Evolutionary conservation across 2,113 vertebrate species (phyloP).

Genomic region (Hystrix brachyura): DNA sequence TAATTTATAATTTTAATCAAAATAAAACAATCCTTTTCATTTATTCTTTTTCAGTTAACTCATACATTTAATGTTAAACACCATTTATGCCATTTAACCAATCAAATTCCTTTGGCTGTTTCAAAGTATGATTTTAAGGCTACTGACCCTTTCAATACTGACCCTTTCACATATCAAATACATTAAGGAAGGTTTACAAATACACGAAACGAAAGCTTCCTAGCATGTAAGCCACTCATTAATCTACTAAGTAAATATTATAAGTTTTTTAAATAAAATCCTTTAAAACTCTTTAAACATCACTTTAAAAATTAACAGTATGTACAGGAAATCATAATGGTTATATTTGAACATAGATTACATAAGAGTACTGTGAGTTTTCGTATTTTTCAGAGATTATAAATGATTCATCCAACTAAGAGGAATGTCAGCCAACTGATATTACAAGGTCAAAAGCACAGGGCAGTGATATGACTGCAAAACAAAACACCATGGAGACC

Average conservation of each 20-base stretch:
- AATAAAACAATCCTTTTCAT: background rate
- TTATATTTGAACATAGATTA: slow-evolving; percentile 69
- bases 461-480: background rate
- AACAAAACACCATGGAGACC: background rate
- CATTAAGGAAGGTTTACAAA: background rate
- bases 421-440: background rate
- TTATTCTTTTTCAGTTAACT: background rate
- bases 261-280: slow-evolving; percentile 28
- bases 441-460: slow-evolving; percentile 50
- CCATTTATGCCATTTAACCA: background rate
- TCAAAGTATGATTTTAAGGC: background rate
- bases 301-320: slow-evolving; percentile 58
- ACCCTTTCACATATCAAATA: slow-evolving; percentile 31
- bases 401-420: slow-evolving; percentile 52
- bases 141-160: background rate
- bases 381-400: slow-evolving; percentile 48
- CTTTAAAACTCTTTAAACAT: slow-evolving; percentile 45
- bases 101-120: slow-evolving; percentile 12
- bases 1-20: slow-evolving; percentile 53
- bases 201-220: slow-evolving; percentile 9
- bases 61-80: background rate
- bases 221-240: slow-evolving; percentile 20
- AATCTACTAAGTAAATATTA: slow-evolving; percentile 7
- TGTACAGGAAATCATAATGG: slow-evolving; percentile 45
- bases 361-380: slow-evolving; percentile 37